Percentiles rank a stretch among this genome's conserved stretches.
These are phyloP conservation scores for Echeneis naucrates DNA, from an alignment of 2,797 vertebrate genomes.

Conservation along the genomic window DNA sequence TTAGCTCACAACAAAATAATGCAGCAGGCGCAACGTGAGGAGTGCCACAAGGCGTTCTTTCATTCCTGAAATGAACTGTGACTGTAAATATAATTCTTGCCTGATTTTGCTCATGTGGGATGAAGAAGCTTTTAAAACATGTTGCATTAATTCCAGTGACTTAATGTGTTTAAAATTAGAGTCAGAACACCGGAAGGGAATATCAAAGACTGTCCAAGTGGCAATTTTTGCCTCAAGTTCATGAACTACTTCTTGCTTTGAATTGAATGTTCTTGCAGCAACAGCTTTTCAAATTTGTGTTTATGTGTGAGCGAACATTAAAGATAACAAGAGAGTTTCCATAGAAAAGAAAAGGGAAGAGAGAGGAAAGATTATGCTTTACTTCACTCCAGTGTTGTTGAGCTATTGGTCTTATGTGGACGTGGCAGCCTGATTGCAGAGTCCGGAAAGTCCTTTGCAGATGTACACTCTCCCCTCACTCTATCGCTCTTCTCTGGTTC, in stretches of 20 bases:
- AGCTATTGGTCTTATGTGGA: conserved; percentile 73
- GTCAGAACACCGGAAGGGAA: conserved; percentile 43
- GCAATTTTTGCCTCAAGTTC: conserved; percentile 35
- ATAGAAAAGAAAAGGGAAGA: conserved; percentile 12
- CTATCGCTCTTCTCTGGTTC: conserved; percentile 55
- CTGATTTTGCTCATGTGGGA: conserved; percentile 36
- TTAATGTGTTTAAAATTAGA: conserved; percentile 53
- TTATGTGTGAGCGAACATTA: conserved; percentile 11
- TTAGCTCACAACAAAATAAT: neutral
- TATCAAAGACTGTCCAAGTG: conserved; percentile 47
- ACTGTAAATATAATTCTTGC: conserved; percentile 33
- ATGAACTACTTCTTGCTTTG: conserved; percentile 48
- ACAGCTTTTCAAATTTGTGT: conserved; percentile 31
- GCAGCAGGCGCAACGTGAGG: conserved; percentile 8
- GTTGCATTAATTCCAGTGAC: conserved; percentile 31
- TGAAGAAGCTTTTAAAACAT: conserved; percentile 35
- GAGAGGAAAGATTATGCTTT: conserved; percentile 23
- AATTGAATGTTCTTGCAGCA: conserved; percentile 39
- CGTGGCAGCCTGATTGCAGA: conserved; percentile 81
- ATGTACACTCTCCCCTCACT: conserved; percentile 62
- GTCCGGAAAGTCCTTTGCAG: conserved; percentile 78
- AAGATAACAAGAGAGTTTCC: conserved; percentile 18
- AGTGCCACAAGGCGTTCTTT: conserved; percentile 12
- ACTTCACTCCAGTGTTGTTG: conserved; percentile 55
- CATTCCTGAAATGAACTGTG: conserved; percentile 49